Conservation (phyloP, 1,140 invertebrate species). For the Leptopilina clavipes region DNA sequence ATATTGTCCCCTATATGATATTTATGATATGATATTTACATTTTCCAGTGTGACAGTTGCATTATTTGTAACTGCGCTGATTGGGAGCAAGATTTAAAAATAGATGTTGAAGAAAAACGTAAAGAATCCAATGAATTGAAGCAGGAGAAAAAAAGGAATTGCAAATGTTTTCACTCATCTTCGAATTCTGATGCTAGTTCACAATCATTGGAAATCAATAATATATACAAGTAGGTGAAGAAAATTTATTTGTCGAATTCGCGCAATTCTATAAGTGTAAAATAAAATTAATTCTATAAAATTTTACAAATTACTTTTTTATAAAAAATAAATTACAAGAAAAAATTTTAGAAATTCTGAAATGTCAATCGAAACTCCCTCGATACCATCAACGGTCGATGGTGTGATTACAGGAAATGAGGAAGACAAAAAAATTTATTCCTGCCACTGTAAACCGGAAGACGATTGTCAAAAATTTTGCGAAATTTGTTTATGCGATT, state of each 20-base stretch:
- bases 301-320: background rate
- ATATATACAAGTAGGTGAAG: background rate
- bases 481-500: constrained; percentile 27
- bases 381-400: constrained; percentile 11
- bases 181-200: background rate
- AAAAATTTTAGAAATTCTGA: background rate
- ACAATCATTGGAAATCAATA: background rate
- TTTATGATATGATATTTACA: too few relatives aligned
- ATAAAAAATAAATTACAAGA: background rate
- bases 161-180: background rate
- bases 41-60: constrained; percentile 45
- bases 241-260: too few relatives aligned
- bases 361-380: constrained; percentile 4
- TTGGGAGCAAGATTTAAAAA: constrained; percentile 38
- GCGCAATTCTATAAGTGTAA: too few relatives aligned
- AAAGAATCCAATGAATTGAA: background rate
- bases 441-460: constrained; percentile 9
- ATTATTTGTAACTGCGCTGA: constrained; percentile 40
- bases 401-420: background rate
- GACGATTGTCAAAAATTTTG: constrained; percentile 21
- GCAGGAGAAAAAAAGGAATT: background rate
- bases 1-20: too few relatives aligned
- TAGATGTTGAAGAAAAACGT: background rate
- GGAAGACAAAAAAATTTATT: constrained; percentile 6
- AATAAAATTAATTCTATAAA: too few relatives aligned